These are phyloP conservation scores for Aphelinus atriplicis DNA, from an alignment of 1,140 invertebrate species.

Conservation along the genomic window DNA sequence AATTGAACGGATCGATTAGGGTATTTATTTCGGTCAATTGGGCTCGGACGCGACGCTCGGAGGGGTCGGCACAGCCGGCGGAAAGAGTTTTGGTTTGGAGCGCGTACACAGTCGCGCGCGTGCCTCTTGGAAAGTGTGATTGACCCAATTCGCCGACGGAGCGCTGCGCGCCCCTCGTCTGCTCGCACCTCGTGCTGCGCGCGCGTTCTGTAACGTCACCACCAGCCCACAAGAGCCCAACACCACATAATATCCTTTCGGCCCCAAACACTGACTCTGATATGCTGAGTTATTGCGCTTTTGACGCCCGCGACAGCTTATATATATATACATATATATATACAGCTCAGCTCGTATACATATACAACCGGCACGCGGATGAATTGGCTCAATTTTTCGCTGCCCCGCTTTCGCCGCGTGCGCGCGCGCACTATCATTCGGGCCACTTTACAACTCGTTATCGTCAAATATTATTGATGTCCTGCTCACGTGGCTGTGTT, in stretches of 20 bases:
- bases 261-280: background rate
- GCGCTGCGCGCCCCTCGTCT: background rate
- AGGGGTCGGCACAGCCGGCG: background rate
- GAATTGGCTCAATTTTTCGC: constrained; percentile 13
- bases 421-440: background rate
- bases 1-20: constrained; percentile 10
- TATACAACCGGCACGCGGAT: background rate
- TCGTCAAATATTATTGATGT: background rate
- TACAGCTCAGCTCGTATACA: background rate
- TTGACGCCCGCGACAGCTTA: background rate
- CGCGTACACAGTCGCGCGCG: background rate
- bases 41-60: too few relatives aligned
- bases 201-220: background rate
- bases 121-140: constrained; percentile 3
- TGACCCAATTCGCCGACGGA: constrained; percentile 16
- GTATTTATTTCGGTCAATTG: constrained; percentile 6
- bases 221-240: too few relatives aligned
- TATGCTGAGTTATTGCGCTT: constrained; percentile 5
- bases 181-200: background rate
- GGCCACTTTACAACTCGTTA: constrained; percentile 1
- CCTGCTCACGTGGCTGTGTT: background rate
- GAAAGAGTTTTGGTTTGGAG: constrained; percentile 10
- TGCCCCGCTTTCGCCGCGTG: constrained; percentile 16
- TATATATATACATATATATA: background rate
- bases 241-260: too few relatives aligned